Conservation (phyloP, 2,888 invertebrate species). For the Cephalotes varians region DNA sequence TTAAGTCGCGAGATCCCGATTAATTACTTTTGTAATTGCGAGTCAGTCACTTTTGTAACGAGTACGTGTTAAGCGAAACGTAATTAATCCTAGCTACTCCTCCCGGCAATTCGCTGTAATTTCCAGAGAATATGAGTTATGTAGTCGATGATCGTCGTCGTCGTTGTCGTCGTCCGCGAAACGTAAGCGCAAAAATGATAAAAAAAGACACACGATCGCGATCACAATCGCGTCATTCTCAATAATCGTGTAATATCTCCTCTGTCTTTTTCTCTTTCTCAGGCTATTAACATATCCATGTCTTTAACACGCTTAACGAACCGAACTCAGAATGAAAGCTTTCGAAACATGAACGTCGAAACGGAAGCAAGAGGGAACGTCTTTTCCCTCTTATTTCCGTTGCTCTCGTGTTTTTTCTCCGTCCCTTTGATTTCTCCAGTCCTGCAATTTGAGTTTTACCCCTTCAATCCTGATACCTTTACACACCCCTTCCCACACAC, state of each 20-base stretch:
- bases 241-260: constrained; percentile 8
- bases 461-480: constrained; percentile 5
- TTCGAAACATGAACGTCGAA: constrained; percentile 12
- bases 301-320: constrained; percentile 31
- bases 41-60: constrained; percentile 46
- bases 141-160: constrained; percentile 10
- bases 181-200: background rate
- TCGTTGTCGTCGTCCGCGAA: constrained; percentile 6
- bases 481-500: constrained; percentile 24
- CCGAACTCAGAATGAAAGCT: background rate
- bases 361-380: too few relatives aligned
- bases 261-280: constrained; percentile 11
- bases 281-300: constrained; percentile 31
- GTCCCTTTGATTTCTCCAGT: constrained; percentile 39
- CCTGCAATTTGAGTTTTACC: constrained; percentile 40
- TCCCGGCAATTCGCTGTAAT: constrained; percentile 26
- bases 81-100: constrained; percentile 27
- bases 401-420: background rate
- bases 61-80: constrained; percentile 35
- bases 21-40: constrained; percentile 49
- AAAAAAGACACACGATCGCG: background rate
- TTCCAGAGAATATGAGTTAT: constrained; percentile 18
- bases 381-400: constrained; percentile 12
- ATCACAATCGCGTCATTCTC: background rate
- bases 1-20: constrained; percentile 35